Evolutionary conservation across 2,888 invertebrate genomes (phyloP).

Genomic region (Agriopis marginaria): DNA sequence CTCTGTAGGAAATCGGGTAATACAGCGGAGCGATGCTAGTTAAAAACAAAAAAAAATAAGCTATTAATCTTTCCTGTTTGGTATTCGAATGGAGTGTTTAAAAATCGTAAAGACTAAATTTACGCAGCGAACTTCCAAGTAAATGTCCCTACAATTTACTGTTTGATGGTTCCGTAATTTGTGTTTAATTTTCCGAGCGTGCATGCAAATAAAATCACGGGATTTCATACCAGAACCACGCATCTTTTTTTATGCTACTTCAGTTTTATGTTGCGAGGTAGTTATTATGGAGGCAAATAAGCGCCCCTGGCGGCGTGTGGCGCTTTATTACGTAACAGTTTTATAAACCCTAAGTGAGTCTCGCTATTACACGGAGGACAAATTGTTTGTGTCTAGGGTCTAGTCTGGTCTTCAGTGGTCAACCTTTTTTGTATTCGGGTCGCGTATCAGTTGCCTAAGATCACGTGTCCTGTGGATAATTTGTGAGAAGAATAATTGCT

Average conservation of each 20-base stretch:
- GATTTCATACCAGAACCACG: neutral
- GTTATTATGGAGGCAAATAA: conserved; percentile 37
- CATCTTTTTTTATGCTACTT: conserved; percentile 1
- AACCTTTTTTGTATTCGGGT: conserved; percentile 16
- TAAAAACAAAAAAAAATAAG: neutral
- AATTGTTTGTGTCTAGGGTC: conserved; percentile 39
- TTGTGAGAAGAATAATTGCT: neutral
- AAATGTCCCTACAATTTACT: neutral
- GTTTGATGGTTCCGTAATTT: neutral
- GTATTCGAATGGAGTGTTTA: neutral
- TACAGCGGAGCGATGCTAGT: no score
- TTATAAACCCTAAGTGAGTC: conserved; percentile 46
- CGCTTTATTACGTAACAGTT: conserved; percentile 45
- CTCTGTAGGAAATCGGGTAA: no score
- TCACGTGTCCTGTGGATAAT: neutral
- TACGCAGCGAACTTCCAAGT: no score
- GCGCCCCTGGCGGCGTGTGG: conserved; percentile 34
- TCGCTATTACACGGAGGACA: conserved; percentile 41
- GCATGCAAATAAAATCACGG: conserved; percentile 1
- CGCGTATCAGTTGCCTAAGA: conserved; percentile 1
- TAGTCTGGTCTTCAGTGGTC: conserved; percentile 16
- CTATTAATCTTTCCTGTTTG: neutral
- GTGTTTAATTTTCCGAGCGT: neutral
- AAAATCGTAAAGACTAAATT: no score
- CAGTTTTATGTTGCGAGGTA: conserved; percentile 3